These are phyloP conservation scores for Poecilia gillii DNA, from an alignment of 2,797 vertebrate species.

Conservation along the genomic window DNA sequence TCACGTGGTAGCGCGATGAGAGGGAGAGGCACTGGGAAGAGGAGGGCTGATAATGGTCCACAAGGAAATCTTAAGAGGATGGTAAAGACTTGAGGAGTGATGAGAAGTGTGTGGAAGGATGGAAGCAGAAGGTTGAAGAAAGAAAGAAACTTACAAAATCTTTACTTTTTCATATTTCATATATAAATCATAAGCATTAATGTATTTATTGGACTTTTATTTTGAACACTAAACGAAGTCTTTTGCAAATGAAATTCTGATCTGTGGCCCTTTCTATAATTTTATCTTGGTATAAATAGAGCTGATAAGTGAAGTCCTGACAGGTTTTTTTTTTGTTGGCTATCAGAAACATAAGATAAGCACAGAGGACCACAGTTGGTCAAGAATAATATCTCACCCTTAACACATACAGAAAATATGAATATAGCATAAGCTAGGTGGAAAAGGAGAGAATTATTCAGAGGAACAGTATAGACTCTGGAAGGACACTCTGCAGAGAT, in stretches of 20 bases:
- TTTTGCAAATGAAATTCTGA: not conserved
- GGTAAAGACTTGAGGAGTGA: slow-evolving; percentile 5
- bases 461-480: not conserved
- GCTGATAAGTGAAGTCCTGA: not conserved
- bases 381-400: not conserved
- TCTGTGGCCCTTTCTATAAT: not conserved
- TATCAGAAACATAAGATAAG: not conserved
- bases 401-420: not conserved
- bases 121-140: slow-evolving; percentile 20
- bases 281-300: not conserved
- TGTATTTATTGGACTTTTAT: not conserved
- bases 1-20: slow-evolving; percentile 20
- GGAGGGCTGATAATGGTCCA: slow-evolving; percentile 16
- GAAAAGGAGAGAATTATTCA: not conserved
- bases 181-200: not conserved
- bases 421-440: not conserved
- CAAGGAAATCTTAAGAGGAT: slow-evolving; percentile 16
- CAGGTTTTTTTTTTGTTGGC: not conserved
- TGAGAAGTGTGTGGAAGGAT: slow-evolving; percentile 8
- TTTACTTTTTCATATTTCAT: not conserved
- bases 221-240: not conserved
- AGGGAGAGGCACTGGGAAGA: slow-evolving; percentile 25
- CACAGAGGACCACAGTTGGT: not conserved
- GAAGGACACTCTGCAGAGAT: not conserved
- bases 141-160: slow-evolving; percentile 2